Percentiles rank a stretch among this genome's conserved stretches.
These are phyloP conservation scores for Malacoctenus gilli DNA, from an alignment of 2,797 vertebrate species.

Conservation along the genomic window DNA sequence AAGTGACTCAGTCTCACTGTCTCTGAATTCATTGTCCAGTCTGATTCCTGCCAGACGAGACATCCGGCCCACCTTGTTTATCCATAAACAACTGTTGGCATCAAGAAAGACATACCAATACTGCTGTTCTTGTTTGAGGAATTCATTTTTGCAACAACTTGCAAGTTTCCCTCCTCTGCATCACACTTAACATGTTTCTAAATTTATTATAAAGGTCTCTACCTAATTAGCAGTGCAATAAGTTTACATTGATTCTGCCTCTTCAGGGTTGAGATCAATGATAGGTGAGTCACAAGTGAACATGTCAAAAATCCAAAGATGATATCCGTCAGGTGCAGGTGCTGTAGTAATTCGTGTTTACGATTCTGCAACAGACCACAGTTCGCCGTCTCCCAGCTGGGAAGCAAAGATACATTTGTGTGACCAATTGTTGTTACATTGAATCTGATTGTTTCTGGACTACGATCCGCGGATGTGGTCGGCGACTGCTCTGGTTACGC, in stretches of 20 bases:
- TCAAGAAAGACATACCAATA: no score
- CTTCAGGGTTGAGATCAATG: neutral
- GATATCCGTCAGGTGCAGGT: neutral
- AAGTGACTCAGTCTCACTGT: constrained; percentile 2
- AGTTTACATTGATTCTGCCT: no score
- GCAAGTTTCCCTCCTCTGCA: no score
- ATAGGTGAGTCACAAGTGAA: neutral
- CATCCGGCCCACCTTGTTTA: no score
- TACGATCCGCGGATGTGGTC: constrained; percentile 5
- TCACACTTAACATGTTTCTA: no score
- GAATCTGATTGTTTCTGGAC: no score
- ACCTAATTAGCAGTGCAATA: no score
- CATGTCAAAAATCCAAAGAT: neutral
- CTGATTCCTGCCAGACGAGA: constrained; percentile 6
- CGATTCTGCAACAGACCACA: neutral
- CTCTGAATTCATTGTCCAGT: constrained; percentile 11
- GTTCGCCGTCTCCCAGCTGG: constrained; percentile 6
- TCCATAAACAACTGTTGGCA: no score
- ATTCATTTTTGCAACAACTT: no score
- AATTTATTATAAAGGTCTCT: no score
- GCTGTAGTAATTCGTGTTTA: neutral
- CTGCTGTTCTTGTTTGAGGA: no score
- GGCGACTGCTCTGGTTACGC: constrained; percentile 27
- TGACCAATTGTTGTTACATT: no score
- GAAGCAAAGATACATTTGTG: constrained; percentile 5